Percentiles rank a stretch among this genome's conserved stretches.
Conservation (phyloP, 2,888 invertebrate genomes). For the Oscheius sp. region DNA sequence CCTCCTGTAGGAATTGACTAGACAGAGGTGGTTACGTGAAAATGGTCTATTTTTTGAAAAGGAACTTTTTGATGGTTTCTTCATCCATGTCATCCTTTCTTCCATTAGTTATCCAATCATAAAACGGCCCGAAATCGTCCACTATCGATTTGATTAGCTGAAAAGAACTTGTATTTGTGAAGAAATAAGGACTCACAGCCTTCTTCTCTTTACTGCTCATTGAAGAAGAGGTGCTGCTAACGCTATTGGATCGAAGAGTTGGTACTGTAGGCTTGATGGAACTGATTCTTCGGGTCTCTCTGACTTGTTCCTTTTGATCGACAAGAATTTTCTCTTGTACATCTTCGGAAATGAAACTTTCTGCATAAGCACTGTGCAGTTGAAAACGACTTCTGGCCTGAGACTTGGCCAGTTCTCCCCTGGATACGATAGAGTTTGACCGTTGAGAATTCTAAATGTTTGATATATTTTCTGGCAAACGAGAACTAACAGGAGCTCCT, state of each 20-base stretch:
- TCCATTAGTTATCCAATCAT: slow-evolving; percentile 53
- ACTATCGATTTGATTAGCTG: slow-evolving; percentile 45
- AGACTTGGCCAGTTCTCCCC: slow-evolving; percentile 8
- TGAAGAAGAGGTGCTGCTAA: neutral
- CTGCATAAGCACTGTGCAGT: slow-evolving; percentile 20
- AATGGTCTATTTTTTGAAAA: slow-evolving; percentile 37
- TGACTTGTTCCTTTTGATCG: neutral
- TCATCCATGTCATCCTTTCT: slow-evolving; percentile 47
- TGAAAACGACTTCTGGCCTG: neutral
- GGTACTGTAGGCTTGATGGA: neutral
- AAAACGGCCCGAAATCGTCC: slow-evolving; percentile 51
- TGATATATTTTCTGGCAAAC: neutral
- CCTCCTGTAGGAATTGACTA: too few relatives aligned
- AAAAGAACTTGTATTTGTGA: neutral
- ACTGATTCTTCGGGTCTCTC: neutral
- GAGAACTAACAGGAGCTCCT: neutral
- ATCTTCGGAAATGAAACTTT: slow-evolving; percentile 5
- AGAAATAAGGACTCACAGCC: too few relatives aligned
- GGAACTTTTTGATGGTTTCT: slow-evolving; percentile 46
- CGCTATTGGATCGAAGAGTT: neutral
- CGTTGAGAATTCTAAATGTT: slow-evolving; percentile 13
- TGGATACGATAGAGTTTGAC: slow-evolving; percentile 14
- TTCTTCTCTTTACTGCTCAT: neutral
- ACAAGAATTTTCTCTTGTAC: neutral
- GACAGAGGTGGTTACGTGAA: too few relatives aligned